phyloP scores from a whole-genome alignment of 2,113 vertebrate genomes.

The Sapayoa aenigma region DNA sequence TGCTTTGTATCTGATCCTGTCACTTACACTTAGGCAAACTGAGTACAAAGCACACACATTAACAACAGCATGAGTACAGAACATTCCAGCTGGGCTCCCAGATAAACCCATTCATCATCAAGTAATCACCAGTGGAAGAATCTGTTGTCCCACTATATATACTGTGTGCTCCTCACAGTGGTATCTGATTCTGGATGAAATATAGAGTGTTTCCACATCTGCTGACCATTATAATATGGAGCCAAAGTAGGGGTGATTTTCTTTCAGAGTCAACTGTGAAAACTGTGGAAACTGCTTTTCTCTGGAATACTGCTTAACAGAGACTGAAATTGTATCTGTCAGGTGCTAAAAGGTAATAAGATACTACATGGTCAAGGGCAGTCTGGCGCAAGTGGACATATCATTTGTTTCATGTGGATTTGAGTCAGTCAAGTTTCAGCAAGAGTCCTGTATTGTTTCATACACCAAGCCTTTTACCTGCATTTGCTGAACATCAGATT shows the following conservation, averaged over 20 bases:
- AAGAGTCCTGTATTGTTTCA: background rate
- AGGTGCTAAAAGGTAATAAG: background rate
- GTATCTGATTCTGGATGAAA: background rate
- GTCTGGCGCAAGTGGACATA: background rate
- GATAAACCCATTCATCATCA: background rate
- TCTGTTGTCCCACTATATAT: background rate
- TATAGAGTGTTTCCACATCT: background rate
- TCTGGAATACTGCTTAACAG: background rate
- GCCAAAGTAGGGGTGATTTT: background rate
- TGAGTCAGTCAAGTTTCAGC: background rate
- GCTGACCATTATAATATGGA: background rate
- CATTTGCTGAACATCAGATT: background rate
- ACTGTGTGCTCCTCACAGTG: background rate
- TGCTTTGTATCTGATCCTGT: background rate
- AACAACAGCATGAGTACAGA: background rate
- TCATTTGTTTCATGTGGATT: background rate
- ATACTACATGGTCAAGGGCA: background rate
- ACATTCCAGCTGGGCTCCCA: background rate
- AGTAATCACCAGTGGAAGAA: background rate
- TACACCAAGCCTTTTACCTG: background rate
- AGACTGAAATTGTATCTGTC: background rate
- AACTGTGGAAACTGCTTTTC: background rate
- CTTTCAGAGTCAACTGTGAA: background rate
- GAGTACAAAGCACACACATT: background rate
- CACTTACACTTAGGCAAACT: background rate